Percentiles rank a stretch among this genome's conserved stretches.
phyloP scores from a whole-genome alignment of 2,113 vertebrate genomes.

The Cichladusa arquata region DNA sequence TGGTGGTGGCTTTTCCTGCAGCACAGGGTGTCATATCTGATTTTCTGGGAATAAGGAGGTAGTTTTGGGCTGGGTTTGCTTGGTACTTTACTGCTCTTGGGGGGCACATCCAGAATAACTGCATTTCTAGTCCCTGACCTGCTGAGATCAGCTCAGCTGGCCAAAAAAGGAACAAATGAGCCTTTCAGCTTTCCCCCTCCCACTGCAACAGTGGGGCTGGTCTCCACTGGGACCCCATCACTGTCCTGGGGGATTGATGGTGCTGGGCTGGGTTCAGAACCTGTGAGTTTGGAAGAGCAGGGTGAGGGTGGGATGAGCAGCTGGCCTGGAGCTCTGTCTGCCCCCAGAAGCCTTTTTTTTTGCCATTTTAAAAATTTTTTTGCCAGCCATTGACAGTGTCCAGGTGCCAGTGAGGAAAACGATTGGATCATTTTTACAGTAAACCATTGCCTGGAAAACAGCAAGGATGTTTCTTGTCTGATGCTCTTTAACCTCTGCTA shows the following conservation, averaged over 20 bases:
- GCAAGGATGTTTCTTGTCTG: neutral
- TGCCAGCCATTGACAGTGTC: fast-evolving
- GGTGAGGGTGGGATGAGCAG: fast-evolving
- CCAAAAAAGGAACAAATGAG: neutral
- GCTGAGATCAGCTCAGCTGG: neutral
- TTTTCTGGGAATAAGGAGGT: neutral
- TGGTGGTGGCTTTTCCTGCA: neutral
- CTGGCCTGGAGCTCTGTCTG: neutral
- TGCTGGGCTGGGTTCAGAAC: neutral
- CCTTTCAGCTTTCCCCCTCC: neutral
- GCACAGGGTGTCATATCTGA: fast-evolving
- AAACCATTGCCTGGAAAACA: neutral
- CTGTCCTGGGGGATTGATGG: fast-evolving
- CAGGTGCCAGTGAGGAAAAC: neutral
- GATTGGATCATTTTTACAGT: neutral
- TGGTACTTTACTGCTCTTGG: neutral
- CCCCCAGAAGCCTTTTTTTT: neutral
- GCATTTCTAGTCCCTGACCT: neutral
- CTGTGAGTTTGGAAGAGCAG: neutral
- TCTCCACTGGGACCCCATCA: neutral
- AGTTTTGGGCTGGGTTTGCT: fast-evolving
- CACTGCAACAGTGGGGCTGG: fast-evolving
- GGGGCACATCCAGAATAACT: neutral
- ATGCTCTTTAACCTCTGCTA: neutral
- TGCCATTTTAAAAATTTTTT: neutral